phyloP scores from a whole-genome alignment of 2,113 vertebrate genomes.

The Cinclus mexicanus region DNA sequence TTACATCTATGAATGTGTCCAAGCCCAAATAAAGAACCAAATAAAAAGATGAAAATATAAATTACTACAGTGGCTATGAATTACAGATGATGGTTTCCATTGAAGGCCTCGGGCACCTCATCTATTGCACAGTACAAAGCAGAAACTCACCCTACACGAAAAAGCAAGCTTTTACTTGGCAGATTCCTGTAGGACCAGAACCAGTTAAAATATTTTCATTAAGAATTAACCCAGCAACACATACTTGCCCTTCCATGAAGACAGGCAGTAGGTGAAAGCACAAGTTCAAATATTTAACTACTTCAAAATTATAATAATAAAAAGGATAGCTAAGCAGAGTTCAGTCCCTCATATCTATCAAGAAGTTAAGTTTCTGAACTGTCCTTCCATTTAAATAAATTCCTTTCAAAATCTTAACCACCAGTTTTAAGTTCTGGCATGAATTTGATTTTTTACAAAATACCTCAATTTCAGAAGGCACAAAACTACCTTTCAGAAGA shows the following conservation, averaged over 20 bases:
- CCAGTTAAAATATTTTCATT: not conserved
- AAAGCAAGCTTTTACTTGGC: not conserved
- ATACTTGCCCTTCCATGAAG: not conserved
- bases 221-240: not conserved
- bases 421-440: not conserved
- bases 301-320: not conserved
- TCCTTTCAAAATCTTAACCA: not conserved
- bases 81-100: not conserved
- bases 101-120: not conserved
- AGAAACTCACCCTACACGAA: not conserved
- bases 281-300: not conserved
- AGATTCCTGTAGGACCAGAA: not conserved
- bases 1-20: conserved; percentile 42
- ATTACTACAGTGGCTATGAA: not conserved
- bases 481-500: not conserved
- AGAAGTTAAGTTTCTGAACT: not conserved
- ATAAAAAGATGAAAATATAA: conserved; percentile 8
- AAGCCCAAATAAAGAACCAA: conserved; percentile 54
- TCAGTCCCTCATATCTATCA: not conserved
- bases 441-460: not conserved
- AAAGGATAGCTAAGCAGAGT: not conserved
- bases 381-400: not conserved
- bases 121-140: not conserved
- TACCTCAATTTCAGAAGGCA: not conserved
- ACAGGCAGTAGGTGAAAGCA: not conserved